These are phyloP conservation scores for Phenacoccus solenopsis DNA, from an alignment of 1,140 invertebrate species.

Conservation along the genomic window DNA sequence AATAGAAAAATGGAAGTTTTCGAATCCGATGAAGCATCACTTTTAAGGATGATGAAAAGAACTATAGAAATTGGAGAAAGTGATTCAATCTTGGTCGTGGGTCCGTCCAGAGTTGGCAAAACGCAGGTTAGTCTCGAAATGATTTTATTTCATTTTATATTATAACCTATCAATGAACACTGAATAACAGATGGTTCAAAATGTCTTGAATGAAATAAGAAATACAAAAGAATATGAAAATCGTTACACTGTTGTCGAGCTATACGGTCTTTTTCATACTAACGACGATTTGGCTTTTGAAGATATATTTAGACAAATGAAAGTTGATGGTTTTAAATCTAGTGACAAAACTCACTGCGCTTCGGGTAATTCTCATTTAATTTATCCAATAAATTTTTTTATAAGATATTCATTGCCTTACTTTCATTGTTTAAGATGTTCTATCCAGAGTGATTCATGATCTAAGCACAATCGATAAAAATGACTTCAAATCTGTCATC, in stretches of 20 bases:
- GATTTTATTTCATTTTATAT: neutral
- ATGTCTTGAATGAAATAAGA: neutral
- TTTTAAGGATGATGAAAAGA: neutral
- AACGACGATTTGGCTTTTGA: neutral
- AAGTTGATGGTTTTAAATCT: neutral
- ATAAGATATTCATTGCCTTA: neutral
- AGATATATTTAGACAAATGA: neutral
- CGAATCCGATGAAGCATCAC: neutral
- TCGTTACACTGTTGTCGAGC: neutral
- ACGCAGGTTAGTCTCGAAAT: neutral
- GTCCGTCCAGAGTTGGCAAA: neutral
- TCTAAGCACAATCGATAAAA: neutral
- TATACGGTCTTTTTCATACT: neutral
- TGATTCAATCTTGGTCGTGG: neutral
- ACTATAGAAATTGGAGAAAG: neutral
- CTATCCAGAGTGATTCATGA: neutral
- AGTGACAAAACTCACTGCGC: neutral
- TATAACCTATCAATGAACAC: no score
- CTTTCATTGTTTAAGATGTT: neutral
- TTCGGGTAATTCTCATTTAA: neutral
- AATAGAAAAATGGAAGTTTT: neutral
- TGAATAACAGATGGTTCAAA: neutral
- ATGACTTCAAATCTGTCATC: neutral
- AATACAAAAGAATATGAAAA: neutral
- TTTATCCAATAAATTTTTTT: neutral